These are phyloP conservation scores for Cossypha dichroa DNA, from an alignment of 2,797 vertebrate genomes.

Conservation along the genomic window DNA sequence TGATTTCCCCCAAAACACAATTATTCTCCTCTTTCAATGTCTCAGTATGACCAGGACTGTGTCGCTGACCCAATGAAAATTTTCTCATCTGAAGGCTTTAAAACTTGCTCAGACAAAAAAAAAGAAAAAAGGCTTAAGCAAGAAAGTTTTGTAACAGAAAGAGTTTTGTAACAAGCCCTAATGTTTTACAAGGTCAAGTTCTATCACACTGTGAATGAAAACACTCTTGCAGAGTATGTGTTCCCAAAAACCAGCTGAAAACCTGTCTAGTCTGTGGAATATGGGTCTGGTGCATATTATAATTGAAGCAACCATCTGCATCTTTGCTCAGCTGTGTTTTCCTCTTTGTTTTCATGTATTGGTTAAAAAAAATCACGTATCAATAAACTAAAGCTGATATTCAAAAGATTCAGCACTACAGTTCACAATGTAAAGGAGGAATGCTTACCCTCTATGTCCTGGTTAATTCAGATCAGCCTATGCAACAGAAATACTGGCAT, in stretches of 20 bases:
- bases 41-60: background rate
- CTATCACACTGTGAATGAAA: background rate
- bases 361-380: background rate
- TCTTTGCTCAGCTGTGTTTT: background rate
- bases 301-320: background rate
- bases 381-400: background rate
- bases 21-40: background rate
- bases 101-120: background rate
- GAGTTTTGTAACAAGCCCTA: background rate
- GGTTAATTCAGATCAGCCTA: background rate
- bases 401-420: background rate
- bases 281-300: accelerated
- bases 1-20: background rate
- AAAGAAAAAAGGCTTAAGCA: background rate
- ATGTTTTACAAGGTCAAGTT: background rate
- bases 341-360: background rate
- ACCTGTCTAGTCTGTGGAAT: background rate
- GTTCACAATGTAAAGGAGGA: background rate
- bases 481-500: background rate
- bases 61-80: background rate
- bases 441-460: background rate
- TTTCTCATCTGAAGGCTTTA: background rate
- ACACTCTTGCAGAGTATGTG: background rate
- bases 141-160: background rate
- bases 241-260: background rate